These are phyloP conservation scores for Hippopotamus amphibius DNA, from an alignment of 2,113 vertebrate genomes.

Conservation along the genomic window DNA sequence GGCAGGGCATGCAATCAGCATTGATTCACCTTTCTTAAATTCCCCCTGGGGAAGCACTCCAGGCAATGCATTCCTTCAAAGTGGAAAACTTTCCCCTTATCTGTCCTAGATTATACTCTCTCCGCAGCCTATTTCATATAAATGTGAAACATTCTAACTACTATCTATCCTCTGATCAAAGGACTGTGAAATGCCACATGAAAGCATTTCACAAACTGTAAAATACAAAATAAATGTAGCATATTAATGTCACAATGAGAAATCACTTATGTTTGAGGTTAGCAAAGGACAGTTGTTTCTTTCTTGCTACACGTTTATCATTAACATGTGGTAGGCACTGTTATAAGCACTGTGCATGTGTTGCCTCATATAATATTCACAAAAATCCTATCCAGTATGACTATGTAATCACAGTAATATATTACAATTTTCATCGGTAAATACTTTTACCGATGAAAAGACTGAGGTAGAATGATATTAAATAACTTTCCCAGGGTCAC, in stretches of 20 bases:
- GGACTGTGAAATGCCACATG: background rate
- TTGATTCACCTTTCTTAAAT: background rate
- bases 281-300: background rate
- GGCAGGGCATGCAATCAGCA: background rate
- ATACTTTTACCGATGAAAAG: conserved; percentile 43
- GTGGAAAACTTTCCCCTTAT: background rate
- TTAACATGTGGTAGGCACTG: background rate
- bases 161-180: background rate
- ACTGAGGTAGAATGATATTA: background rate
- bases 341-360: background rate
- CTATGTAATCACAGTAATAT: too few relatives aligned
- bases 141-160: background rate
- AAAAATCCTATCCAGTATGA: background rate
- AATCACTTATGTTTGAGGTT: background rate
- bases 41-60: background rate
- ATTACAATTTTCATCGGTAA: too few relatives aligned
- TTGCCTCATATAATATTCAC: background rate
- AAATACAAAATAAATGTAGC: background rate
- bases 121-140: background rate
- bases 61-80: background rate
- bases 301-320: background rate
- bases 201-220: conserved; percentile 31
- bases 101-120: background rate
- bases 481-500: background rate
- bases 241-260: background rate